Percentiles rank a stretch among this genome's conserved stretches.
phyloP scores from a whole-genome alignment of 2,888 invertebrate genomes.

The Artemia sp. region DNA sequence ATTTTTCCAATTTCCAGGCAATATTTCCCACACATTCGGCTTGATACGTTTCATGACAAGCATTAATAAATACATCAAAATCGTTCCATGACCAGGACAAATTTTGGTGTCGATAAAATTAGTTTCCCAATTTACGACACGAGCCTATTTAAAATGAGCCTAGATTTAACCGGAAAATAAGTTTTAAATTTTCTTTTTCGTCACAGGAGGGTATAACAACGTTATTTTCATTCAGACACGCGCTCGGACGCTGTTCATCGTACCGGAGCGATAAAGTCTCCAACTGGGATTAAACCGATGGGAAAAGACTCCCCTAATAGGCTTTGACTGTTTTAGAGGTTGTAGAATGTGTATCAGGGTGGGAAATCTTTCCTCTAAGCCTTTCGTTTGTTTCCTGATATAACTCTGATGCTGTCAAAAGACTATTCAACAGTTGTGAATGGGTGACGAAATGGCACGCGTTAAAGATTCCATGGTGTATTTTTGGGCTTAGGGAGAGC shows the following conservation, averaged over 20 bases:
- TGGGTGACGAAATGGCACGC: no score
- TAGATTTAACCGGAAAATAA: conserved; percentile 9
- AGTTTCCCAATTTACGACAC: background rate
- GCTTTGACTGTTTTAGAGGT: conserved; percentile 12
- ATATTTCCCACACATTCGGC: background rate
- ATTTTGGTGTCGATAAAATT: background rate
- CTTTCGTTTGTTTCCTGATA: background rate
- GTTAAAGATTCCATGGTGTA: no score
- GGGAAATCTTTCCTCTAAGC: conserved; percentile 7
- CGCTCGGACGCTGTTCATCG: background rate
- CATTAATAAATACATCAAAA: conserved; percentile 12
- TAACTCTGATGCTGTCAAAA: no score
- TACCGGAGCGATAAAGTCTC: background rate
- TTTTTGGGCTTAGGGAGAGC: no score
- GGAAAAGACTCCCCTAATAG: conserved; percentile 12
- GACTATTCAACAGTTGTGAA: no score
- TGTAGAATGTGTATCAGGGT: background rate
- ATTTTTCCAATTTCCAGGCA: background rate
- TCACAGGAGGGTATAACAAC: background rate
- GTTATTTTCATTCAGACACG: conserved; percentile 5
- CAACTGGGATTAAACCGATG: conserved; percentile 13
- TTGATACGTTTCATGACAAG: background rate
- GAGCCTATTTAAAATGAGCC: background rate
- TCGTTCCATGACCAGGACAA: conserved; percentile 3
- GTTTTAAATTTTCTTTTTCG: conserved; percentile 2